Percentiles rank a stretch among this genome's conserved stretches.
Evolutionary conservation across 1,140 invertebrate genomes (phyloP).

Genomic region (Rhopalosiphum maidis): DNA sequence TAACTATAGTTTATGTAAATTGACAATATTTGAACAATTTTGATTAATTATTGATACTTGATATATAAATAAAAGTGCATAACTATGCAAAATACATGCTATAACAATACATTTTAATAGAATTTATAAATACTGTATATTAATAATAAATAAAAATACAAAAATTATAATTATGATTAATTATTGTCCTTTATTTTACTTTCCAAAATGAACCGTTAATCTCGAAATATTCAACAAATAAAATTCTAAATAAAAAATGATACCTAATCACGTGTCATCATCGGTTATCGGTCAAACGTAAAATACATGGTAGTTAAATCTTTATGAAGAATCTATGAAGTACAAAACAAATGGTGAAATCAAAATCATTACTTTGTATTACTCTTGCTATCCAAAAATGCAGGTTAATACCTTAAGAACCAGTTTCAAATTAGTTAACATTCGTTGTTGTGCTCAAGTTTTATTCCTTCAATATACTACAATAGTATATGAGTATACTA

Average conservation of each 20-base stretch:
- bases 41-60: background rate
- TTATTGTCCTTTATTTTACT: background rate
- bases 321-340: no score
- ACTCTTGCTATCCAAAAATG: background rate
- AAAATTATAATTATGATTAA: no score
- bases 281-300: background rate
- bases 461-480: background rate
- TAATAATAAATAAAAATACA: no score
- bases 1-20: background rate
- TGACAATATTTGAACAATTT: background rate
- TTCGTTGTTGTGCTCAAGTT: background rate
- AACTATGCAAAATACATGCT: background rate
- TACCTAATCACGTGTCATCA: background rate
- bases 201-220: background rate
- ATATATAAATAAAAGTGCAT: background rate
- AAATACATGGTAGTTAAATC: background rate
- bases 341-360: background rate
- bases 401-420: background rate
- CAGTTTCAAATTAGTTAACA: background rate
- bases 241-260: background rate
- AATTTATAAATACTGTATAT: background rate
- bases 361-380: background rate
- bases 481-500: background rate
- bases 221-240: background rate
- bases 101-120: background rate